phyloP scores from a whole-genome alignment of 2,888 invertebrate species.

The Drosophila algonquin region DNA sequence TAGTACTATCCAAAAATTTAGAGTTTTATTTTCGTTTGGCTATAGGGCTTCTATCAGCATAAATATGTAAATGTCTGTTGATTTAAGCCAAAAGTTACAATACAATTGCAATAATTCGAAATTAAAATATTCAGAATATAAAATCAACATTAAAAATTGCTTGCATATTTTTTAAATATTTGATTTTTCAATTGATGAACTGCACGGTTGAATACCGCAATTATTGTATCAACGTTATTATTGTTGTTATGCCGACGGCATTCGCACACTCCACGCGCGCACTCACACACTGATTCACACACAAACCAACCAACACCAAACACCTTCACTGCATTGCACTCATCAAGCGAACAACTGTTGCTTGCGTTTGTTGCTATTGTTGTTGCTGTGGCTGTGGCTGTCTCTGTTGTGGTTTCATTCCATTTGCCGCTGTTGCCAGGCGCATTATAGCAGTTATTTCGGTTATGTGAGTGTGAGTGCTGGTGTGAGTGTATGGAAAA shows the following conservation, averaged over 20 bases:
- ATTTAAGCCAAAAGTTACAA: not conserved
- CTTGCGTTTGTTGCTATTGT: slow-evolving; percentile 10
- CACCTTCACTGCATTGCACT: slow-evolving; percentile 47
- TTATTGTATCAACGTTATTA: slow-evolving; percentile 70
- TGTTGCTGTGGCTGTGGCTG: slow-evolving; percentile 8
- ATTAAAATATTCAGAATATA: not conserved
- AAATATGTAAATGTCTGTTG: too few species aligned
- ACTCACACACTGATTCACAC: not conserved
- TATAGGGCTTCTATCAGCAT: not conserved
- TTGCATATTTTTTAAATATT: not conserved
- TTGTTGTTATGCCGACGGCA: slow-evolving; percentile 56
- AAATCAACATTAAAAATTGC: not conserved
- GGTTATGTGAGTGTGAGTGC: slow-evolving; percentile 3
- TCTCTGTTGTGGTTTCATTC: not conserved
- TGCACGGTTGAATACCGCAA: slow-evolving; percentile 59
- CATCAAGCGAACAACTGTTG: slow-evolving; percentile 57
- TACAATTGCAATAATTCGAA: not conserved
- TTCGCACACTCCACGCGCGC: not conserved
- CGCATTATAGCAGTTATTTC: slow-evolving; percentile 31
- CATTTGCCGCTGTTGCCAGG: slow-evolving; percentile 45
- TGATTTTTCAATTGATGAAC: slow-evolving; percentile 28
- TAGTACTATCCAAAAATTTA: not conserved
- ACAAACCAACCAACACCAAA: slow-evolving; percentile 2
- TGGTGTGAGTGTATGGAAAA: slow-evolving; percentile 26
- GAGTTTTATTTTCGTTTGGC: not conserved